Percentiles rank a stretch among this genome's conserved stretches.
Evolutionary conservation across 2,888 invertebrate genomes (phyloP).

Genomic region (Geophilus truncorum): DNA sequence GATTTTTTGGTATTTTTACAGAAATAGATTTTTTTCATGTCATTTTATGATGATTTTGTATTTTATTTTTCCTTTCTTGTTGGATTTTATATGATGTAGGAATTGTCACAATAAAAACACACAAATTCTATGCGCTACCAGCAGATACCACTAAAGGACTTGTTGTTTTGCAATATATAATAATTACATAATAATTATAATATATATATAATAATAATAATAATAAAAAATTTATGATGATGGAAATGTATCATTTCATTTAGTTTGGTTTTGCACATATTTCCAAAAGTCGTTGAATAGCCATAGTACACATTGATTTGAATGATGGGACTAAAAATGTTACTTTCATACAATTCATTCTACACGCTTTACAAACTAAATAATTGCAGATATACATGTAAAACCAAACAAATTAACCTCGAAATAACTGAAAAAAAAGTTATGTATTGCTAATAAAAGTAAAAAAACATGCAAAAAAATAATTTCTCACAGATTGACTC

Average conservation of each 20-base stretch:
- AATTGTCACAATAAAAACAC: conserved; percentile 10
- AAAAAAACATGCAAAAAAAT: neutral
- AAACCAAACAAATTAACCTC: neutral
- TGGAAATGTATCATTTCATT: conserved; percentile 15
- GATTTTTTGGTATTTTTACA: neutral
- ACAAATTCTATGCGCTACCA: conserved; percentile 28
- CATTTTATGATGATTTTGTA: conserved; percentile 14
- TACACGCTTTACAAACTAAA: neutral
- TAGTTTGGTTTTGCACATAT: conserved; percentile 17
- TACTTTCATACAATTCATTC: neutral
- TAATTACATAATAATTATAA: conserved; percentile 23
- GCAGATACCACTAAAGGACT: conserved; percentile 29
- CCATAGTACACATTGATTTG: neutral
- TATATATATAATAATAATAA: conserved; percentile 1
- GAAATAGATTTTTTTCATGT: conserved; percentile 18
- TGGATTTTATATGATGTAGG: neutral
- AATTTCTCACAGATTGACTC: neutral
- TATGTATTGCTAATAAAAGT: neutral
- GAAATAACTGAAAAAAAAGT: neutral
- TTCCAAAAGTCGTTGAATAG: neutral
- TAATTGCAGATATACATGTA: neutral
- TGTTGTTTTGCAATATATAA: neutral
- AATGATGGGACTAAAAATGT: neutral
- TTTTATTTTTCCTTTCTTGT: neutral
- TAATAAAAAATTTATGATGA: conserved; percentile 3